Evolutionary conservation across 2,888 invertebrate species (phyloP).

Genomic region (Reticulitermes lucifugus): DNA sequence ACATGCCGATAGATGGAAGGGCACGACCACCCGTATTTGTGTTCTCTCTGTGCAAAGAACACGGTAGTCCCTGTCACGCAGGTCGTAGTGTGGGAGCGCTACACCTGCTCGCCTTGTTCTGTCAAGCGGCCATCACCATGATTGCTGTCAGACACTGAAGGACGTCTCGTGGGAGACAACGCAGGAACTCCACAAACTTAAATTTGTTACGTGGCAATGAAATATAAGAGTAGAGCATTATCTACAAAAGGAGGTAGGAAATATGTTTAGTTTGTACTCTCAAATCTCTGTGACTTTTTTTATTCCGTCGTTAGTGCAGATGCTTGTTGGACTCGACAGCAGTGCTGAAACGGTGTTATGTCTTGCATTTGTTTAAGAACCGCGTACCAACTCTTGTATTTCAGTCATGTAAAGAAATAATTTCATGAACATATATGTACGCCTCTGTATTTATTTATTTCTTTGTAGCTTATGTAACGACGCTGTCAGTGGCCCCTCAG

Average conservation of each 20-base stretch:
- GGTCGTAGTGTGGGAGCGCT: background rate
- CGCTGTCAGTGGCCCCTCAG: no score
- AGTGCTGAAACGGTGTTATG: no score
- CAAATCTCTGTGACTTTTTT: no score
- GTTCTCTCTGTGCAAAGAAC: no score
- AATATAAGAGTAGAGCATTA: background rate
- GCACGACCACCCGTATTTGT: no score
- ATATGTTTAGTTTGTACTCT: background rate
- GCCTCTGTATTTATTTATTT: background rate
- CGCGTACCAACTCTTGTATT: background rate
- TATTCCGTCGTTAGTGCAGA: no score
- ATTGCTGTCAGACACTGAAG: conserved; percentile 12
- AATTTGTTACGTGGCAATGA: conserved; percentile 1
- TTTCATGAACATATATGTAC: background rate
- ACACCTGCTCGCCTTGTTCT: background rate
- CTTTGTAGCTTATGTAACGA: background rate
- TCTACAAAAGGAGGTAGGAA: background rate
- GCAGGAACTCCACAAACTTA: background rate
- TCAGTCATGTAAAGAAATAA: background rate
- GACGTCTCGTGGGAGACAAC: background rate
- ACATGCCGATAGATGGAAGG: no score
- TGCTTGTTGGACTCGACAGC: no score
- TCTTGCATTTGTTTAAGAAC: no score
- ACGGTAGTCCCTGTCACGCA: no score
- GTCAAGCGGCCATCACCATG: background rate